Base-by-base conservation (phyloP, 2,113 vertebrate genomes). In the Erythrolamprus reginae region DNA sequence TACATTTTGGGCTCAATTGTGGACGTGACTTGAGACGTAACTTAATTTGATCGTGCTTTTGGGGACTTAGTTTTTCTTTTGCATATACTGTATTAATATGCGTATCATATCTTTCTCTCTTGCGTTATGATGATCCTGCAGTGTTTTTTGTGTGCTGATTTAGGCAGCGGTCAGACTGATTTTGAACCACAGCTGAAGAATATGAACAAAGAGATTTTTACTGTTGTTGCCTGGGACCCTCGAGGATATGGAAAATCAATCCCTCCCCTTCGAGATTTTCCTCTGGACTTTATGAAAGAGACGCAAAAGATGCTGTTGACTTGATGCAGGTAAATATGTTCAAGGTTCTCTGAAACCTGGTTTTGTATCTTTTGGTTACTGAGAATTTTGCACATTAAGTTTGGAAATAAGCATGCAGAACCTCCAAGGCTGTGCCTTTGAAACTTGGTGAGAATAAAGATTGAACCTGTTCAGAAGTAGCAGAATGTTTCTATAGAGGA, bases 221-320 rank as follows among this genome's bases (percentile, higher is more conserved):
- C 97, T 0, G 55, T 99, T 17, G 97, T 99, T 47, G 97, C 97
- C 28, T 98, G 97, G 97, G 99, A 99, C 89, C 98, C 99, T 50
- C 97, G 98, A 0, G 98, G 99, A 21, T 98, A 99, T 1, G 99
- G 98, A 85, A 93, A 89, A 6, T 99, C 99, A 45, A 97, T 98
- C n/a, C 98, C 99, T 7, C 98, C 98, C 0, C 84, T 96, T 51
- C 96, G 98, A 95, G 98, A 99, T 92, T 99, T 98, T 87, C 98
- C 98, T 28, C n/a, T 88, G 3, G 97, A 99, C 92, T 99, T 98
- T 99, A 98, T 94, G 98, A 99, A 94, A 98, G 98, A 90, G 99
- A 99, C 92, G 98, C 98, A 28, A 97, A 98, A 94, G 99, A 99
- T 51, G 98, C 97, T 10, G 96, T 99, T 92, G 98, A 98, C 93